phyloP scores from a whole-genome alignment of 2,797 vertebrate species.

The Sebastes steindachneri region DNA sequence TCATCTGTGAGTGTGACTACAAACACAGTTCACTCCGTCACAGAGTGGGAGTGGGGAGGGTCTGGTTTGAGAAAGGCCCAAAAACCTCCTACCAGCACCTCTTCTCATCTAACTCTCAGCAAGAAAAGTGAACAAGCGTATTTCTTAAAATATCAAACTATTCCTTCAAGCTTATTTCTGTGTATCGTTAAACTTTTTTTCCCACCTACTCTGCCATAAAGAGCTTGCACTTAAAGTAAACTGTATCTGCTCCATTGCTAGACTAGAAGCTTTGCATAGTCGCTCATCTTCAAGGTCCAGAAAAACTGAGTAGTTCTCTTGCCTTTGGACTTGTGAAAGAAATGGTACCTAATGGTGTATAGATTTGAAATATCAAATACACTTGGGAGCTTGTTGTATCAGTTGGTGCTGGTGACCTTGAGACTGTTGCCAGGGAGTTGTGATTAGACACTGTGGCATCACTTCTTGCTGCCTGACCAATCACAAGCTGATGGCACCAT shows the following conservation, averaged over 20 bases:
- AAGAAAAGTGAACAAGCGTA: neutral
- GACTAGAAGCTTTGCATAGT: neutral
- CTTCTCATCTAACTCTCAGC: neutral
- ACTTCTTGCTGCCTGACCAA: slow-evolving; percentile 33
- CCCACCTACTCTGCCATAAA: neutral
- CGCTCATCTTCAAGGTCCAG: neutral
- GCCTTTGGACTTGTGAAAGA: slow-evolving; percentile 71
- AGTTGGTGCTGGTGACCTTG: slow-evolving; percentile 31
- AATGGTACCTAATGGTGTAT: slow-evolving; percentile 85
- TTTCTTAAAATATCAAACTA: neutral
- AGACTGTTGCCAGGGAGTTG: slow-evolving; percentile 53
- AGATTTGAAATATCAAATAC: slow-evolving; percentile 86
- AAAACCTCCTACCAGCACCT: neutral
- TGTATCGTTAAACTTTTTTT: neutral
- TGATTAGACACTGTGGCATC: slow-evolving; percentile 43
- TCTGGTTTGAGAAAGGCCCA: too few species aligned
- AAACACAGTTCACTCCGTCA: too few species aligned
- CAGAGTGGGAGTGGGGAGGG: too few species aligned
- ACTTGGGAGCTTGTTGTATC: slow-evolving; percentile 75
- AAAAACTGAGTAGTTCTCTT: slow-evolving; percentile 12
- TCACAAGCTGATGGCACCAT: slow-evolving; percentile 39
- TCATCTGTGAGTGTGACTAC: too few species aligned
- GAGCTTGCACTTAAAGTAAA: neutral
- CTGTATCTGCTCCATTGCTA: neutral
- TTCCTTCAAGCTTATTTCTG: neutral